phyloP scores from a whole-genome alignment of 53 echinoderm and acorn worm genomes.

The Zoroaster sp. region DNA sequence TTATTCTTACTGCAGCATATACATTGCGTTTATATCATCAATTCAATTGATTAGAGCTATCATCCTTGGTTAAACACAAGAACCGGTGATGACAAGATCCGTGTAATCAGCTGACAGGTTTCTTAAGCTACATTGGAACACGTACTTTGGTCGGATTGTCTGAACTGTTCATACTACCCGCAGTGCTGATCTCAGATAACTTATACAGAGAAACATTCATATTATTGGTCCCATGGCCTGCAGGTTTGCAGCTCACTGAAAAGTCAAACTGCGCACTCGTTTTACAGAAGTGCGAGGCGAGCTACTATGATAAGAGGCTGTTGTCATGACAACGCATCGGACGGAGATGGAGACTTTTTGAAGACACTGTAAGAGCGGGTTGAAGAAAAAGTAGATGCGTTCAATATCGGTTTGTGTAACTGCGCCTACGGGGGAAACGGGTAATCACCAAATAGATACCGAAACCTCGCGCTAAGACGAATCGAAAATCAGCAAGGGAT shows the following conservation, averaged over 20 bases:
- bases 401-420: conserved; percentile 6
- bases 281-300: neutral
- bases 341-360: neutral
- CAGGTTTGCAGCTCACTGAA: neutral
- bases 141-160: no score
- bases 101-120: no score
- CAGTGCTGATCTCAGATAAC: no score
- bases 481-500: neutral
- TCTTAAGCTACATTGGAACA: no score
- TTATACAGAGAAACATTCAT: neutral
- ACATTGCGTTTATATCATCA: no score
- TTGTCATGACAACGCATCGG: conserved; percentile 17
- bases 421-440: neutral
- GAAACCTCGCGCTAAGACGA: neutral
- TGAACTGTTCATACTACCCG: no score
- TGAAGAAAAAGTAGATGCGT: neutral
- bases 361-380: neutral
- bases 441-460: neutral
- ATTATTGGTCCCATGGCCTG: neutral
- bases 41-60: no score
- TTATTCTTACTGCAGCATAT: no score
- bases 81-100: no score
- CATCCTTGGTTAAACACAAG: no score
- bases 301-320: neutral
- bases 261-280: neutral